Base-by-base conservation (phyloP, 2,113 vertebrate species). In the Pedetes capensis region DNA sequence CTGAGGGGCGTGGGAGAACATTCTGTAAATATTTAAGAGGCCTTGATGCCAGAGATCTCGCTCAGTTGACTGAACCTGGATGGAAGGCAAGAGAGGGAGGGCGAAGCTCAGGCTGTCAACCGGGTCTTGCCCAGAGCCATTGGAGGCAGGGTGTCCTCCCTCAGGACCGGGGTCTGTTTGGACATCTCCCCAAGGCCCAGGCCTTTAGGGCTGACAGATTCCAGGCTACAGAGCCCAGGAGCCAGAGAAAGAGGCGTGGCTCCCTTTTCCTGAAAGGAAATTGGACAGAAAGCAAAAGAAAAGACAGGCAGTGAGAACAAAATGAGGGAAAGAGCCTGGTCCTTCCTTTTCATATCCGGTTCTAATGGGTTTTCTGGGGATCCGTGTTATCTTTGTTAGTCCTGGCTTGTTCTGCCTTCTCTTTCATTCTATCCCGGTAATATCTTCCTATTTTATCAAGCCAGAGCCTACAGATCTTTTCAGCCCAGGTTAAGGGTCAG, bases 21-120 rank as follows among this genome's bases (percentile, higher is more conserved):
- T 96, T 96, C 93, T 97, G 93, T 78, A 96, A 94, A 96, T 96
- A 93, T 94, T 93, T 96, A n/a, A 90, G 74, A 96, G 76, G 71
- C 57, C 64, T 4, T 1, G 2, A 64, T 96, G 89, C 92, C 95
- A 94, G 92, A 94, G 76, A 96, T 85, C 88, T 88, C 44, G 29
- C 11, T n/a, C n/a, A n/a, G n/a, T n/a, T 37, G 84, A 66, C 37
- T 59, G 66, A 81, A 92, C 75, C 92, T 95, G 79, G 51, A n/a
- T 47, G 44, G 51, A 87, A 86, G 51, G 69, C 32, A 64, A 22
- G 61, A 47, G 80, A 75, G 61, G 59, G 66, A 55, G 34, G 2
- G 4, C 49, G 76, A 82, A 66, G 85, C 8, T 20, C 25, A n/a
- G 57, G 42, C 61, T 87, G 32, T 92, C 66, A 78, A 51, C 63